These are phyloP conservation scores for Dascillus cervinus DNA, from an alignment of 2,888 invertebrate species.

Conservation along the genomic window DNA sequence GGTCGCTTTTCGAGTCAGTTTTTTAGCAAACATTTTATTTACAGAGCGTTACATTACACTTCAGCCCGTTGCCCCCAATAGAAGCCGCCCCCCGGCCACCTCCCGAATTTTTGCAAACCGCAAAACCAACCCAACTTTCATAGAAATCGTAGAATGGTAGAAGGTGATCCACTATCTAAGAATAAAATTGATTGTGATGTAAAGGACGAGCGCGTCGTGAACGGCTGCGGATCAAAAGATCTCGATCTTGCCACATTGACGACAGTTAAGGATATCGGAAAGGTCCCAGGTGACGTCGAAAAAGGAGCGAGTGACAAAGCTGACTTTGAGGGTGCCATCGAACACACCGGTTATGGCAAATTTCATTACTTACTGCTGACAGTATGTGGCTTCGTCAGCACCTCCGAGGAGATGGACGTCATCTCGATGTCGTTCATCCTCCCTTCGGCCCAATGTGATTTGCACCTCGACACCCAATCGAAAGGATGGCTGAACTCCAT, in stretches of 20 bases:
- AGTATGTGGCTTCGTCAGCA: slow-evolving; percentile 90
- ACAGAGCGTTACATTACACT: slow-evolving; percentile 30
- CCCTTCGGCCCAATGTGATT: slow-evolving; percentile 88
- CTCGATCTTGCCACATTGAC: slow-evolving; percentile 32
- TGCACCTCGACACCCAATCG: slow-evolving; percentile 74
- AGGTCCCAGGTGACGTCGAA: slow-evolving; percentile 52
- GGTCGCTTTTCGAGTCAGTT: too few species aligned
- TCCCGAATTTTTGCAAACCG: slow-evolving; percentile 7
- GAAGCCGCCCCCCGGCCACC: slow-evolving; percentile 28
- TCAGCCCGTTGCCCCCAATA: slow-evolving; percentile 36
- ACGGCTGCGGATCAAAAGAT: slow-evolving; percentile 70
- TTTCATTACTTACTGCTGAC: slow-evolving; percentile 85
- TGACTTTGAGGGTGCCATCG: slow-evolving; percentile 83
- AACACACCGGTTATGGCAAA: slow-evolving; percentile 78
- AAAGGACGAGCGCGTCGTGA: slow-evolving; percentile 72
- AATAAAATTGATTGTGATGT: slow-evolving; percentile 73
- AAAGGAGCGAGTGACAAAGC: slow-evolving; percentile 64
- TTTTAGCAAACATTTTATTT: slow-evolving; percentile 19
- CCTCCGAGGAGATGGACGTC: slow-evolving; percentile 94
- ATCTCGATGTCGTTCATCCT: slow-evolving; percentile 92
- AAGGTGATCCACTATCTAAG: slow-evolving; percentile 76
- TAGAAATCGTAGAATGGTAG: slow-evolving; percentile 74
- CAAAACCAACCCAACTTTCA: slow-evolving; percentile 19
- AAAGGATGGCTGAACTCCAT: slow-evolving; percentile 69
- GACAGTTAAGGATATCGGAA: slow-evolving; percentile 23